Percentiles rank a stretch among this genome's conserved stretches.
These are phyloP conservation scores for Sorex fumeus DNA, from an alignment of 2,113 vertebrate genomes.

Conservation along the genomic window DNA sequence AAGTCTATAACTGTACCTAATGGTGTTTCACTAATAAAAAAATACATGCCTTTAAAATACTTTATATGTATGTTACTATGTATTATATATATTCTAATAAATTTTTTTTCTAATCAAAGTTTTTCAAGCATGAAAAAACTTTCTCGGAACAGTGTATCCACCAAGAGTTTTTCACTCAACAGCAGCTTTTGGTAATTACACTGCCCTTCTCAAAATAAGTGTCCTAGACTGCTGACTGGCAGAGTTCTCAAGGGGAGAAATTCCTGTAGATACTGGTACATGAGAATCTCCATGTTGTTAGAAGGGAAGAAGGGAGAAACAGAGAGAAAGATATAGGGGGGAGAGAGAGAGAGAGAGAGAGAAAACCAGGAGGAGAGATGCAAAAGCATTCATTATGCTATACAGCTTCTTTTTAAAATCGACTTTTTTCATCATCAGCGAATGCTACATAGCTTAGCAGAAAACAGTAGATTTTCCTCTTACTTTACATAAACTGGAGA, in stretches of 20 bases:
- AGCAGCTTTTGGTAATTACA: neutral
- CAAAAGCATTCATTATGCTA: constrained; percentile 23
- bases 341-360: neutral
- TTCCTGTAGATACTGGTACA: neutral
- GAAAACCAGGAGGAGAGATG: no score
- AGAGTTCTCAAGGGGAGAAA: neutral
- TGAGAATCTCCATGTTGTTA: neutral
- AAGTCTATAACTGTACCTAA: no score
- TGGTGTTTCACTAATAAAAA: no score
- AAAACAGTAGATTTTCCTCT: constrained; percentile 71
- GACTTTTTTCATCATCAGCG: constrained; percentile 65
- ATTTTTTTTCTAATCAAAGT: no score
- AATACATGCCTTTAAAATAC: no score
- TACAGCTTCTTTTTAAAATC: constrained; percentile 1
- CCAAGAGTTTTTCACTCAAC: neutral
- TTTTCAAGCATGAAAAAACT: no score
- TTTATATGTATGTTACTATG: no score
- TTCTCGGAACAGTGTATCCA: neutral
- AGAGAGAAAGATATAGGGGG: no score
- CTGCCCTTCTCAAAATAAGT: neutral
- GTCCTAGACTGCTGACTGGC: neutral
- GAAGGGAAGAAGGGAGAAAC: neutral
- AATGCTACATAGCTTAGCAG: constrained; percentile 72
- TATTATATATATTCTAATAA: no score
- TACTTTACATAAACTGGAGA: constrained; percentile 62